Evolutionary conservation across 2,888 invertebrate species (phyloP), one percentile per base, ranked within the genome.

Genomic region (Drosophila vallismaia): DNA sequence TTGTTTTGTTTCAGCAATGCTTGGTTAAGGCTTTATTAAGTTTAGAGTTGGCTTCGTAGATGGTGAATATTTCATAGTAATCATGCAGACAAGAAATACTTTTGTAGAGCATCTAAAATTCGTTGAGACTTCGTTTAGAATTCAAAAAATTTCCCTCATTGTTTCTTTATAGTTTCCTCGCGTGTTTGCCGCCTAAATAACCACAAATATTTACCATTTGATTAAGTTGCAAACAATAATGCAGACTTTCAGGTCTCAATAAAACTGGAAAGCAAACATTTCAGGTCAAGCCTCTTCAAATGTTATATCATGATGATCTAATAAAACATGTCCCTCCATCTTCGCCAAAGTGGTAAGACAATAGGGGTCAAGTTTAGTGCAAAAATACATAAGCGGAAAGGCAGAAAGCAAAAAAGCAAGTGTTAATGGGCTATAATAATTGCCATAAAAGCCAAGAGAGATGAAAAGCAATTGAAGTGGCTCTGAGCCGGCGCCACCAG

Each of bases 331-430:
- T 68, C 53, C 42, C 26, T 36, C 19, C 19, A 19, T 19, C n/a
- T 42, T 42, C 19, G 42, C 42, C 42, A 42, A 33, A 42, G 14
- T 44, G 42, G 44, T 5, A 19, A 26, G 29, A 48, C 56, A 40
- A 55, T 58, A 45, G 45, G 52, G 86, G 83, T 77, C 83, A 82
- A 82, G 77, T 79, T 85, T 76, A 70, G 71, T 67, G 68, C 53
- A 66, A 59, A 67, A 66, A 60, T 48, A 40, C 31, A 48, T 2
- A 57, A 68, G 62, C 40, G 31, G 31, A 24, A 50, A 62, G 48
- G 36, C 19, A 64, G 19, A 19, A 19, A 19, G 19, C 19, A 19
- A 71, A 31, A 58, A 7, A 5, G 29, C 5, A 48, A 52, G 73
- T 73, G 69, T 71, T 81, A 81, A 81, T 79, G 55, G 59, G 69